Conservation (phyloP, 1,140 invertebrate genomes). For the Dendrolimus kikuchii region DNA sequence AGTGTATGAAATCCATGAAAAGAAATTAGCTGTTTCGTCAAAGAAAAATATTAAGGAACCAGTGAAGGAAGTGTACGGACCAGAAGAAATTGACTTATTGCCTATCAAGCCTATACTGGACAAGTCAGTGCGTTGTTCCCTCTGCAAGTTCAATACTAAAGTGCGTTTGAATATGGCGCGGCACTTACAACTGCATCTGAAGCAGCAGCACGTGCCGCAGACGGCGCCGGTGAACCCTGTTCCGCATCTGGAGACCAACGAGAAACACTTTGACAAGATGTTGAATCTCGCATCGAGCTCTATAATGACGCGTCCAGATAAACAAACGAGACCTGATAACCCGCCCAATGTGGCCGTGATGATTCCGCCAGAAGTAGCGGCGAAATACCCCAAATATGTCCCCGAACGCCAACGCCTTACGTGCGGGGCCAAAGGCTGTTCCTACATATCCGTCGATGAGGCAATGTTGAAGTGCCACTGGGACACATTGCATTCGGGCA, state of each 20-base stretch:
- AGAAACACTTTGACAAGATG: conserved; percentile 90
- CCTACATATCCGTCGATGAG: conserved; percentile 82
- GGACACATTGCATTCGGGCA: conserved; percentile 79
- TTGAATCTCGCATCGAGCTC: conserved; percentile 84
- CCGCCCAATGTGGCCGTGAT: conserved; percentile 9
- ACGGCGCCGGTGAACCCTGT: conserved; percentile 84
- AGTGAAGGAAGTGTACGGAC: conserved; percentile 42
- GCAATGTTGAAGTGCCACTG: conserved; percentile 81
- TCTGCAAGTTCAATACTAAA: conserved; percentile 81
- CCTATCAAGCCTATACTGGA: conserved; percentile 79
- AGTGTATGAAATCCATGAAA: not conserved
- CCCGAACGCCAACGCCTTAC: conserved; percentile 78
- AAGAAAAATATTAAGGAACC: conserved; percentile 15
- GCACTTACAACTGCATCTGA: conserved; percentile 79
- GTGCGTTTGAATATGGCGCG: conserved; percentile 82
- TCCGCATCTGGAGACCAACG: conserved; percentile 82
- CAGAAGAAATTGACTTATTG: conserved; percentile 76
- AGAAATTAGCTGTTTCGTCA: conserved; percentile 11
- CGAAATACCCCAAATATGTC: conserved; percentile 75
- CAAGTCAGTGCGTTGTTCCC: conserved; percentile 75
- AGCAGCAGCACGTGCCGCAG: conserved; percentile 74
- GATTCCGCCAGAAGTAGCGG: conserved; percentile 26
- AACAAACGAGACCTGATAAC: conserved; percentile 16
- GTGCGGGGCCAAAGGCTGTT: conserved; percentile 80
- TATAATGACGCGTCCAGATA: conserved; percentile 48